Base-by-base conservation (phyloP, 2,113 vertebrate species). In the Hippoglossus stenolepis region DNA sequence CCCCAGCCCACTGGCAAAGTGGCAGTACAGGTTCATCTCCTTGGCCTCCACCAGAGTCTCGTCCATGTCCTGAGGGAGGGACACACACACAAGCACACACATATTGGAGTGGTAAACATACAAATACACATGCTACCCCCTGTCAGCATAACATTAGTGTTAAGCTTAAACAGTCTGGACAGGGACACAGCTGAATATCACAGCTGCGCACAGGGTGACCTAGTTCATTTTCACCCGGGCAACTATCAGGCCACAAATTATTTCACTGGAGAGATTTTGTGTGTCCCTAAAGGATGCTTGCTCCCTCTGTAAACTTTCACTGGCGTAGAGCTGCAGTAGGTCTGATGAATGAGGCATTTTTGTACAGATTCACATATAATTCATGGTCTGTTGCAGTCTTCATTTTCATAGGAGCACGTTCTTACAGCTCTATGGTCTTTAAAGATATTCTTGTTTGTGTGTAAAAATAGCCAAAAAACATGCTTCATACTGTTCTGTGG, bases 21-120 rank as follows among this genome's bases (percentile, higher is more conserved):
- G 98, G 87, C 96, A 98, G 83, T 94, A 99, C 73, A 98, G 62
- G 80, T 97, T 98, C 90, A 96, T 94, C 60, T 38, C 80, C 83
- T 10, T 92, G 68, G 79, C 84, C 78, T 96, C 92, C 74, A 95
- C 93, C 76, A 95, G 73, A 3, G 85, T 93, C 59, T 94, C 95
- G 40, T 95, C 92, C 0, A 91, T 67, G 57, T 96, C 95, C 98
- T 99, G 2, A 68, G 73, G 80, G 61, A 67, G 31, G 47, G 59
- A 63, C 20, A 53, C 28, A 75, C 20, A 26, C 56, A 31, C 6
- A 31, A 31, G 31, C 31, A 31, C 31, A 77, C 51, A n/a, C 51
- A 54, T 10, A 11, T n/a, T 73, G 63, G 40, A 77, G 69, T 3
- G 49, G 75, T 84, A 78, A 73, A 82, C 82, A 85, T 23, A 67